Percentiles rank a stretch among this genome's conserved stretches.
These are phyloP conservation scores for Opisthocomus hoazin DNA, from an alignment of 2,113 vertebrate species.

Conservation along the genomic window DNA sequence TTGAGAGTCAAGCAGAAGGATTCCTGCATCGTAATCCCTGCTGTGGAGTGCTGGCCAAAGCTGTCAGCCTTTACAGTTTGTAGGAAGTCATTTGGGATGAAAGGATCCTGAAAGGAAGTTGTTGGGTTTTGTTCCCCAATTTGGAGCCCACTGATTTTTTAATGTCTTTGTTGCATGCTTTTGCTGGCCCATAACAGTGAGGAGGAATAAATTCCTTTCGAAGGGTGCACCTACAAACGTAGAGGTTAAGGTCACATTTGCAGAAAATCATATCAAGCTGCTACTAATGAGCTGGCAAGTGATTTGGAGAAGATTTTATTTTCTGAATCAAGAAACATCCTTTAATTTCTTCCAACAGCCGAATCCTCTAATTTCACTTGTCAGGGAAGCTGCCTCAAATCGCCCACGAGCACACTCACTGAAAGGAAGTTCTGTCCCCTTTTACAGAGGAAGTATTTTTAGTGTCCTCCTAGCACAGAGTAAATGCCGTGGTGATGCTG, in stretches of 20 bases:
- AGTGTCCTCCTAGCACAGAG: slow-evolving; percentile 52
- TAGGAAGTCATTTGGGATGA: background rate
- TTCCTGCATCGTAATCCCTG: background rate
- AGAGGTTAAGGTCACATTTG: slow-evolving; percentile 7
- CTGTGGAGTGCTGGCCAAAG: background rate
- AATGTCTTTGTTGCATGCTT: background rate
- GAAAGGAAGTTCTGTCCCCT: slow-evolving; percentile 66
- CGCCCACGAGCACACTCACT: slow-evolving; percentile 41
- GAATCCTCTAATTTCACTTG: slow-evolving; percentile 59
- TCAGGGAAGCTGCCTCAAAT: slow-evolving; percentile 54
- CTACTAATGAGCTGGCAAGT: slow-evolving; percentile 23
- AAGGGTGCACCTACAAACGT: background rate
- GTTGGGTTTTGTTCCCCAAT: background rate
- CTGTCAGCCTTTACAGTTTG: background rate
- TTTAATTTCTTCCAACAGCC: slow-evolving; percentile 40
- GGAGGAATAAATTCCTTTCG: background rate
- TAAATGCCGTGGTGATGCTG: slow-evolving; percentile 49
- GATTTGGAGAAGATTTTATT: slow-evolving; percentile 28
- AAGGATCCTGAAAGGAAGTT: background rate
- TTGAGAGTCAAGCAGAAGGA: background rate
- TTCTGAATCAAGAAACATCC: slow-evolving; percentile 50
- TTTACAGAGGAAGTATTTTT: slow-evolving; percentile 63
- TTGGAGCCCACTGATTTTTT: background rate
- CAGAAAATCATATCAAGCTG: slow-evolving; percentile 7
- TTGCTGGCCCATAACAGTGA: background rate